These are phyloP conservation scores for Wasmannia auropunctata DNA, from an alignment of 1,140 invertebrate genomes.

Conservation along the genomic window DNA sequence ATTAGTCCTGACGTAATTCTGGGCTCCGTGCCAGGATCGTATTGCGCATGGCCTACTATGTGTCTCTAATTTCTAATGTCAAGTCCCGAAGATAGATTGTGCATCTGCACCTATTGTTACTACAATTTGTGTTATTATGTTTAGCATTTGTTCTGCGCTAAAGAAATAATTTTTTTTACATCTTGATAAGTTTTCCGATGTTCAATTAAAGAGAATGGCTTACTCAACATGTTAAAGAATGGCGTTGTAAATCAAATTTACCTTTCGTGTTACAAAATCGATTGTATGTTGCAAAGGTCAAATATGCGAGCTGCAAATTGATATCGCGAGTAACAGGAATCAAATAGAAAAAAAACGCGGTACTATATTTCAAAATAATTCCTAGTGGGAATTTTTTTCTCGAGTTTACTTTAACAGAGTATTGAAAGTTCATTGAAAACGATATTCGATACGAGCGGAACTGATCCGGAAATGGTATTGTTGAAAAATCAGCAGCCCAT, in stretches of 20 bases:
- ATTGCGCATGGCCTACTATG: not conserved
- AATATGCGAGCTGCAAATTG: not conserved
- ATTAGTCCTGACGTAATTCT: constrained; percentile 4
- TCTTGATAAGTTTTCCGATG: not conserved
- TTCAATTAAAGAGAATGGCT: not conserved
- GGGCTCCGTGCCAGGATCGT: not conserved
- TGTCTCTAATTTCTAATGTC: not conserved
- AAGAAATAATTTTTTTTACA: not conserved
- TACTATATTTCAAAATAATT: not conserved
- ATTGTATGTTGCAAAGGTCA: constrained; percentile 8
- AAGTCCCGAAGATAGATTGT: not conserved
- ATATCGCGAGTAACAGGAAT: constrained; percentile 12
- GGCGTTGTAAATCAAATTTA: not conserved
- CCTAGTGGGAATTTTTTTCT: not conserved
- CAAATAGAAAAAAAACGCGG: constrained; percentile 1
- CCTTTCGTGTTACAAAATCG: constrained; percentile 2
- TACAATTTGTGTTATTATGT: not conserved
- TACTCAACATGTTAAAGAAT: not conserved
- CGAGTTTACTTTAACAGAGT: not conserved
- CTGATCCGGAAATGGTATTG: not conserved
- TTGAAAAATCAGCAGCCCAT: not conserved
- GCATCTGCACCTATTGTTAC: not conserved
- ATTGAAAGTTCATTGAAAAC: not conserved
- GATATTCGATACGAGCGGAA: not conserved
- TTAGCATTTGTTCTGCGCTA: not conserved